Conservation (phyloP, 2,797 vertebrate species). For the Arrhamphus sclerolepis region DNA sequence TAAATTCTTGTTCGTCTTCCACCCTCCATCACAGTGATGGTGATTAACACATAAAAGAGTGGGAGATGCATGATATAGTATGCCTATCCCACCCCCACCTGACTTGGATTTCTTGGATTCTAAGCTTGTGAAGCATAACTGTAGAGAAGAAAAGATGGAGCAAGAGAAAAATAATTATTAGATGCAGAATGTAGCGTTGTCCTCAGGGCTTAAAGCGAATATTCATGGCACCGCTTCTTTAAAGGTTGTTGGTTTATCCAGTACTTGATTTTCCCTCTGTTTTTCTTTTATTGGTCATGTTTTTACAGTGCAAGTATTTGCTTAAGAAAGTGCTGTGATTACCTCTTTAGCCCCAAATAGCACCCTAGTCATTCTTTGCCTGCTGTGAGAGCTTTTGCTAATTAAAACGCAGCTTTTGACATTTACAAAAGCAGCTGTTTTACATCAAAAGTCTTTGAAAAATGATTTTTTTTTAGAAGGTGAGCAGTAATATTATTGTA, state of each 20-base stretch:
- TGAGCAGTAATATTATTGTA: background rate
- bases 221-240: slow-evolving; percentile 74
- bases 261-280: slow-evolving; percentile 70
- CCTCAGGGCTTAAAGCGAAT: slow-evolving; percentile 66
- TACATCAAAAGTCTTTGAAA: background rate
- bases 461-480: slow-evolving; percentile 2
- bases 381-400: slow-evolving; percentile 5
- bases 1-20: slow-evolving; percentile 52
- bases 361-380: slow-evolving; percentile 14
- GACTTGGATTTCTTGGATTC: slow-evolving; percentile 63
- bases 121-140: slow-evolving; percentile 74
- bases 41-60: slow-evolving; percentile 76
- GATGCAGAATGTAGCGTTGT: slow-evolving; percentile 47
- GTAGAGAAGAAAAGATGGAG: slow-evolving; percentile 38
- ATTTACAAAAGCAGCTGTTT: slow-evolving; percentile 25
- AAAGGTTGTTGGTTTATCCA: slow-evolving; percentile 79
- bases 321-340: slow-evolving; percentile 64
- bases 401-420: slow-evolving; percentile 6
- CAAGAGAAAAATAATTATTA: slow-evolving; percentile 24
- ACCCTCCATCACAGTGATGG: slow-evolving; percentile 30
- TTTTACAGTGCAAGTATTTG: slow-evolving; percentile 62
- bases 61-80: slow-evolving; percentile 55
- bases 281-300: slow-evolving; percentile 45
- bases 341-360: slow-evolving; percentile 49
- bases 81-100: slow-evolving; percentile 57